Percentiles rank a stretch among this genome's conserved stretches.
phyloP scores from a whole-genome alignment of 2,113 vertebrate genomes.

The Chaenocephalus aceratus region DNA sequence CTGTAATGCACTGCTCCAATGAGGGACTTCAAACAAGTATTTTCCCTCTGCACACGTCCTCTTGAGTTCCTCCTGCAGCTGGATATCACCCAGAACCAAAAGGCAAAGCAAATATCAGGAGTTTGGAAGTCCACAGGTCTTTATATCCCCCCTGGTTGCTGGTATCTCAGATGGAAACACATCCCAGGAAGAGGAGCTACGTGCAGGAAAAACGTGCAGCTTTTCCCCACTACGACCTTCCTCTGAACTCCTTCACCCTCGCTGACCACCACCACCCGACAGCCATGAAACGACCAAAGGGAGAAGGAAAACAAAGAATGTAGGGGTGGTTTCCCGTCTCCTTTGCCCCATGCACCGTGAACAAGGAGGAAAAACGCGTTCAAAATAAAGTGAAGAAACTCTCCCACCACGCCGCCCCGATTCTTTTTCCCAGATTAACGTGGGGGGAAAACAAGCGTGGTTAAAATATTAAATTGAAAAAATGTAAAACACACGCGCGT shows the following conservation, averaged over 20 bases:
- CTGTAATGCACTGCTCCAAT: slow-evolving; percentile 29
- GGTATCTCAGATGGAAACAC: slow-evolving; percentile 58
- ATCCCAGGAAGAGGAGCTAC: slow-evolving; percentile 73
- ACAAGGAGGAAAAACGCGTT: no score
- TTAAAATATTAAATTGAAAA: slow-evolving; percentile 26
- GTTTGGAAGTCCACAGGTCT: slow-evolving; percentile 70
- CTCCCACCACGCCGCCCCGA: slow-evolving; percentile 65
- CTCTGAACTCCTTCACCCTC: slow-evolving; percentile 80
- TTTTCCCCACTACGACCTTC: slow-evolving; percentile 74
- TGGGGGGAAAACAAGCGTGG: slow-evolving; percentile 49
- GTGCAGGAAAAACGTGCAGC: slow-evolving; percentile 69
- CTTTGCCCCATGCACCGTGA: not conserved
- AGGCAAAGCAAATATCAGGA: not conserved
- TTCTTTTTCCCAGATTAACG: slow-evolving; percentile 68
- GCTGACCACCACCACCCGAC: slow-evolving; percentile 66
- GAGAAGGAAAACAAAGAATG: slow-evolving; percentile 17
- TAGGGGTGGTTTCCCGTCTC: slow-evolving; percentile 16
- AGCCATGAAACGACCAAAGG: slow-evolving; percentile 43
- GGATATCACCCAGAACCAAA: slow-evolving; percentile 11
- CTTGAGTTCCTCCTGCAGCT: slow-evolving; percentile 24
- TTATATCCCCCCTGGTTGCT: slow-evolving; percentile 21
- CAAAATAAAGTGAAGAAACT: slow-evolving; percentile 42
- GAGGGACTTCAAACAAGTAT: slow-evolving; percentile 1
- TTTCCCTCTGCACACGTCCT: slow-evolving; percentile 2
- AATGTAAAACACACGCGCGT: not conserved